Percentiles rank a stretch among this genome's conserved stretches.
phyloP scores from a whole-genome alignment of 2,888 invertebrate genomes.

The Acholoe squamosa region DNA sequence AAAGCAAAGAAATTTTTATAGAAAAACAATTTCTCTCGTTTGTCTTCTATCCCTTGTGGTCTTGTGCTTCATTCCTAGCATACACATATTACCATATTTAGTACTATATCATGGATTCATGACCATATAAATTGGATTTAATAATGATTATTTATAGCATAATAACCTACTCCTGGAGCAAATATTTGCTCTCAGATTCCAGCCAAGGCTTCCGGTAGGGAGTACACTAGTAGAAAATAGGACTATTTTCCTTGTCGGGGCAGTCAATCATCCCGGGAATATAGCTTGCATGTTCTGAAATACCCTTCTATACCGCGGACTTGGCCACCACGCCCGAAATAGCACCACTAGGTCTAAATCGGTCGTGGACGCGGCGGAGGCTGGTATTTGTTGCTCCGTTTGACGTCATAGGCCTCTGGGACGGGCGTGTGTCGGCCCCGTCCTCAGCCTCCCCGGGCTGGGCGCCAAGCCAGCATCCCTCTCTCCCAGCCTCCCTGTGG shows the following conservation, averaged over 20 bases:
- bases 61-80: too few species aligned
- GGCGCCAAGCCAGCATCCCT: background rate
- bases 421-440: background rate
- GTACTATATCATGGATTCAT: too few species aligned
- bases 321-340: conserved; percentile 52
- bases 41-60: background rate
- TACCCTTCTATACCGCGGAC: conserved; percentile 31
- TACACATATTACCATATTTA: too few species aligned
- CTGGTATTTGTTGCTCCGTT: conserved; percentile 38
- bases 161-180: too few species aligned
- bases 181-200: too few species aligned
- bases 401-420: conserved; percentile 48
- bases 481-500: background rate
- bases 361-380: conserved; percentile 15
- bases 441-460: background rate
- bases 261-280: conserved; percentile 50
- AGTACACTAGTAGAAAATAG: background rate
- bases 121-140: too few species aligned
- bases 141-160: too few species aligned
- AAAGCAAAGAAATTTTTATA: conserved; percentile 54
- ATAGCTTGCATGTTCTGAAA: conserved; percentile 44
- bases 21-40: conserved; percentile 30
- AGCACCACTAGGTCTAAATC: conserved; percentile 54
- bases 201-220: background rate
- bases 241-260: background rate